Evolutionary conservation across 2,797 vertebrate species (phyloP).

Genomic region (Schizopygopsis malacanthus): DNA sequence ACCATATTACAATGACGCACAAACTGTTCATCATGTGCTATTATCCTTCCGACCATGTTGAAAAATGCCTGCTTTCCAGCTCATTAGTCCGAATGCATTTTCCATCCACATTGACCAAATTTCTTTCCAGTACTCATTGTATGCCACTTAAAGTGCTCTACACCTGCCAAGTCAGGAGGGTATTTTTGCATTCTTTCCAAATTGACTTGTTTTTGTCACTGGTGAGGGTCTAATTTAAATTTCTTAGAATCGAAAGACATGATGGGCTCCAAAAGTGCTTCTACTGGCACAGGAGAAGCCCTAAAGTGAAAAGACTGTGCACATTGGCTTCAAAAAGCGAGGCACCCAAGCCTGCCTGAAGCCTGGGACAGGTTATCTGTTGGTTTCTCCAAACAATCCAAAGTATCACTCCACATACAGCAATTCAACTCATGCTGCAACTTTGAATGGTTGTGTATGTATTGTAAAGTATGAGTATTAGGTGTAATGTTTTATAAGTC

Average conservation of each 20-base stretch:
- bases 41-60: conserved; percentile 9
- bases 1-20: neutral
- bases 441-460: neutral
- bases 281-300: neutral
- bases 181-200: conserved; percentile 15
- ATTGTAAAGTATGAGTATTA: neutral
- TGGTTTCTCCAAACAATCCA: neutral
- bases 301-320: conserved; percentile 8
- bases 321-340: neutral
- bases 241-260: conserved; percentile 7
- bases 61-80: neutral
- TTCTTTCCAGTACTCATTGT: conserved; percentile 10
- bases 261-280: neutral
- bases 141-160: conserved; percentile 1
- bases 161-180: conserved; percentile 1
- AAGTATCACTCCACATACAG: conserved; percentile 10
- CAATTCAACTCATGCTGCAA: neutral
- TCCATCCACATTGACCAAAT: conserved; percentile 29
- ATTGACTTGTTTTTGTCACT: conserved; percentile 4
- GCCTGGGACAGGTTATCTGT: neutral
- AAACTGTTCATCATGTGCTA: conserved; percentile 10
- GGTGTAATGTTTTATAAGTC: neutral
- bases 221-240: conserved; percentile 36
- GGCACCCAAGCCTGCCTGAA: neutral
- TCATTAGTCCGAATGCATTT: neutral